Evolutionary conservation across 2,797 vertebrate genomes (phyloP).

Genomic region (Crax fasciolata): DNA sequence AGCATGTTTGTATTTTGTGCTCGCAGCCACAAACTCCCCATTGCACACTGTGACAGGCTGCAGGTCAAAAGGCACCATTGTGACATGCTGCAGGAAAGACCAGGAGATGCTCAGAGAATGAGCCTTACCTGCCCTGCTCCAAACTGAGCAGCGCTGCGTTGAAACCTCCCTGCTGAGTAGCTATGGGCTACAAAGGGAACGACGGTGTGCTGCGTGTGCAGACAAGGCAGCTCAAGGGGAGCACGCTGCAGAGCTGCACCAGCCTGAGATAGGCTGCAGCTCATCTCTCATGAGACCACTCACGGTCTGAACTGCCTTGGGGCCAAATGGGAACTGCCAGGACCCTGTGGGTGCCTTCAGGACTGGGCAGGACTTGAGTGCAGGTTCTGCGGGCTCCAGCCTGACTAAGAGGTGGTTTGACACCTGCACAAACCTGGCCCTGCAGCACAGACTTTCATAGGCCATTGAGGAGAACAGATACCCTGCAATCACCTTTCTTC

Average conservation of each 20-base stretch:
- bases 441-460: not conserved
- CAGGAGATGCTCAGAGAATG: not conserved
- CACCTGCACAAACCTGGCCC: not conserved
- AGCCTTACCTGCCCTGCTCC: not conserved
- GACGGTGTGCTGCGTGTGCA: rapidly evolving
- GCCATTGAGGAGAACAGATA: not conserved
- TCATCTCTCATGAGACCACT: not conserved
- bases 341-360: not conserved
- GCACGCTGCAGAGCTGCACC: not conserved
- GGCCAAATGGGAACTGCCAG: not conserved
- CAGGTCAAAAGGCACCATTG: not conserved
- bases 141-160: not conserved
- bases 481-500: not conserved
- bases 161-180: not conserved
- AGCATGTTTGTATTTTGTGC: not conserved
- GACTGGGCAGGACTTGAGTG: not conserved
- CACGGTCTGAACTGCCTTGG: not conserved
- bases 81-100: not conserved
- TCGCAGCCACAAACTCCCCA: not conserved
- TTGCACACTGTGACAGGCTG: not conserved
- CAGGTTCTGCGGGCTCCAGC: not conserved
- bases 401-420: not conserved
- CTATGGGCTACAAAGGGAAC: not conserved
- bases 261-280: not conserved
- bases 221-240: not conserved